phyloP scores from a whole-genome alignment of 2,113 vertebrate species.

The Nematolebias whitei region DNA sequence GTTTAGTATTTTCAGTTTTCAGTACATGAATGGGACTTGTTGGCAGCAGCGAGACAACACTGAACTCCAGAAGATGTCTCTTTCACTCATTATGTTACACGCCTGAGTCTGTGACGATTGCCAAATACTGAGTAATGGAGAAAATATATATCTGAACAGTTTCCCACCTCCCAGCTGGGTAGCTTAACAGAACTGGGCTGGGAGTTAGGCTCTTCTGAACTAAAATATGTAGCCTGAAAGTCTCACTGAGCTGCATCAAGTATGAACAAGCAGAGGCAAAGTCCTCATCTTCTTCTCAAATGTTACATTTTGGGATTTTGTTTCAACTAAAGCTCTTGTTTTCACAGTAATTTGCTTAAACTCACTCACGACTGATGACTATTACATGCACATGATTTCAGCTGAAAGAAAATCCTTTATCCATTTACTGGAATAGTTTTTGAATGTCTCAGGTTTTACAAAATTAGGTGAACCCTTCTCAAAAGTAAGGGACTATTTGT shows the following conservation, averaged over 20 bases:
- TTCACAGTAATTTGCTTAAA: not conserved
- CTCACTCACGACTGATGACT: too few species aligned
- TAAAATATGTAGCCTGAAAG: conserved; percentile 48
- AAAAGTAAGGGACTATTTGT: too few species aligned
- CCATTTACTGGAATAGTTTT: too few species aligned
- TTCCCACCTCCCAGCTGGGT: conserved; percentile 42
- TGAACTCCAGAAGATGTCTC: conserved; percentile 43
- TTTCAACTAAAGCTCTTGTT: conserved; percentile 10
- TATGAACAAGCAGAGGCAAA: conserved; percentile 42
- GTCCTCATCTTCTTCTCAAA: conserved; percentile 1
- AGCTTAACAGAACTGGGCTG: conserved; percentile 7
- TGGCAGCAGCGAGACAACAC: conserved; percentile 28
- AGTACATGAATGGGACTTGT: conserved; percentile 18
- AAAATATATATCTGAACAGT: conserved; percentile 2
- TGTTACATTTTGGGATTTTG: conserved; percentile 5
- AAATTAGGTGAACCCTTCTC: too few species aligned
- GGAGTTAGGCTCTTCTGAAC: conserved; percentile 27
- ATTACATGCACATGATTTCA: too few species aligned
- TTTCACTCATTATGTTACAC: conserved; percentile 42
- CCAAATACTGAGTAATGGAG: conserved; percentile 28
- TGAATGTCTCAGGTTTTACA: too few species aligned
- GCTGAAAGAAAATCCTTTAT: too few species aligned
- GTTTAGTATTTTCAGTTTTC: conserved; percentile 6
- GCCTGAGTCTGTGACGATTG: conserved; percentile 6
- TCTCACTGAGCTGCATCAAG: conserved; percentile 27